Base-by-base conservation (phyloP, 2,888 invertebrate species). In the Polydrusus cervinus region DNA sequence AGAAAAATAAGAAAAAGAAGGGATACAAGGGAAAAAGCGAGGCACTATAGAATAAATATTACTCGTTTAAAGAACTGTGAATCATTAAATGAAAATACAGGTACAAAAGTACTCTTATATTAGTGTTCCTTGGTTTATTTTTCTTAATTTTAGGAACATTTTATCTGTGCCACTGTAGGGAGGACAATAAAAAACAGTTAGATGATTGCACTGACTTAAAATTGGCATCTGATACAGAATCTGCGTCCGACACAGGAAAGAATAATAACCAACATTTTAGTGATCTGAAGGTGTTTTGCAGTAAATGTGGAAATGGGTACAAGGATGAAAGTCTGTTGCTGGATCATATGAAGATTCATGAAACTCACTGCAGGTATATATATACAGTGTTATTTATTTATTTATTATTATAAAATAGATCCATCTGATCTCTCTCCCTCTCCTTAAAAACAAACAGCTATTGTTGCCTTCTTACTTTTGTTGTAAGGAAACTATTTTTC, bases 261-360 rank as follows among this genome's bases (percentile, higher is more conserved):
- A 74, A 70, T n/a, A 66, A 71, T 57, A n/a, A n/a, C n/a, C n/a
- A n/a, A n/a, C 71, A 71, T 25, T 71, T 71, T 51, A 73, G 78
- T 20, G 80, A 81, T 45, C 68, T 76, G 9, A 81, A 80, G 73
- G 69, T 80, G 14, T 82, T 82, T 74, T 84, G 84, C 65, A 75
- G 67, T 49, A 79, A 80, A 61, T 84, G 84, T 65, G 83, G 83
- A 11, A 83, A 80, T 65, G 83, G 82, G 2, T 83, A 83, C 69
- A 79, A 76, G 69, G 81, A 81, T 7, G 76, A 79, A 49, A 61
- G 57, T 14, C 81, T 82, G 64, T 55, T 84, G 16, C 25, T 69
- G 18, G 79, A 81, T 25, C 84, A 84, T 64, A 80, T 81, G 79
- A 81, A 80, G 57, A 69, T 80, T 1, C 83, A 84, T 67, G 80